A percentile compares a stretch with the other conserved stretches of the same genome.
These are phyloP conservation scores for Marmota flaviventris DNA, from an alignment of 2,113 vertebrate species.

Conservation along the genomic window DNA sequence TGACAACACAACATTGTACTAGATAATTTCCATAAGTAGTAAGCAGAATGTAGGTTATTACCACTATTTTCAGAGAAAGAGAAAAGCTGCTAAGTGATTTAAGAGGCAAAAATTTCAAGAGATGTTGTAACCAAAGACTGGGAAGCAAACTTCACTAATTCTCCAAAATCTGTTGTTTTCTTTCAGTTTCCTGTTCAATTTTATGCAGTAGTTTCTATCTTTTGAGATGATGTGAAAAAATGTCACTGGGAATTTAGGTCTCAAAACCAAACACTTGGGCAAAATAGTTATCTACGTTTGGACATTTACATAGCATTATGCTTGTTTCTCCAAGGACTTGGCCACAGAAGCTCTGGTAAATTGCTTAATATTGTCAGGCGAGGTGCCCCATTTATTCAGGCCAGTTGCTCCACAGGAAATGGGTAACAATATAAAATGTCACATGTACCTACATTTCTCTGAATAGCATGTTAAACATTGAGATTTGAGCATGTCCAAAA, in stretches of 20 bases:
- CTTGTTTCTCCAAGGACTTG: constrained; percentile 11
- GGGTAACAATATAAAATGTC: neutral
- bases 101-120: neutral
- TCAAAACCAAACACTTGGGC: neutral
- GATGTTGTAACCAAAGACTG: neutral
- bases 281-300: neutral
- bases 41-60: neutral
- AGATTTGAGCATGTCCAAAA: neutral
- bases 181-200: neutral
- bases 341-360: neutral
- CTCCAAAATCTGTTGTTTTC: neutral
- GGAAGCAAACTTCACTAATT: neutral
- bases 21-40: neutral
- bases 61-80: neutral
- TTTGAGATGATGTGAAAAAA: neutral
- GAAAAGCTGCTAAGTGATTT: neutral
- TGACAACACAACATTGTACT: neutral
- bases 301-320: neutral
- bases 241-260: neutral
- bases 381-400: neutral
- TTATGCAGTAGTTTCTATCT: neutral
- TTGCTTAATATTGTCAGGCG: neutral
- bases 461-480: neutral
- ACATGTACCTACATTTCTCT: neutral
- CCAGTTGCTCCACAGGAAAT: neutral